Evolutionary conservation across 2,113 vertebrate species (phyloP), one percentile per base, ranked within the genome.

Genomic region (Hippocampus guttulatus): DNA sequence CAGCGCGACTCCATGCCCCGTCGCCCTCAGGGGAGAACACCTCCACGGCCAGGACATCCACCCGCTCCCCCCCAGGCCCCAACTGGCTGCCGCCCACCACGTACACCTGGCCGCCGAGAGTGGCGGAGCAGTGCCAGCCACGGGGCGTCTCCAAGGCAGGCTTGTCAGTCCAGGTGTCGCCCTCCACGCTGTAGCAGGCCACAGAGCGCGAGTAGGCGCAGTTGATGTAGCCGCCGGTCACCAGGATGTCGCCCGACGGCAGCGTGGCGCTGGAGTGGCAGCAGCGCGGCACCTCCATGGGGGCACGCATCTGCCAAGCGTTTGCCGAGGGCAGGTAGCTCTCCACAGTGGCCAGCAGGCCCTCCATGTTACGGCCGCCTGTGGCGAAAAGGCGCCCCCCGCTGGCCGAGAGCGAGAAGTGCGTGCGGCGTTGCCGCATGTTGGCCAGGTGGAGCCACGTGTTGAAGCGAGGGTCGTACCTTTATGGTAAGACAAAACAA

Each of bases 391-490:
- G 90, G 16, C 92, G 92, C 11, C 94, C 92, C 0, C 89, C 74
- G 38, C 90, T 93, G 72, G 93, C 80, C 0, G 85, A 91, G 72
- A 95, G 91, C 49, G 93, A 94, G 90, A 95, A 95, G 85, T 94
- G 94, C 0, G 94, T 94, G 66, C 93, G 92, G 21, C 89, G 88
- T 74, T 95, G 94, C 14, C 90, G 89, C 94, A 93, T 94, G 87
- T 92, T 91, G 83, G 92, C 87, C 83, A 95, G 77, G 81, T 95
- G 94, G 57, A 95, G 88, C 94, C 94, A 95, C 60, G 91, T 93
- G 88, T 94, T 93, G 84, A 95, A 95, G 67, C 92, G 92, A 0
- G 93, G 93, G 71, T 95, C 94, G 0, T 94, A 95, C 83, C 94
- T 95, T 85, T 12, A 12, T 10, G 33, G 23, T 15, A 38, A 63